phyloP scores from a whole-genome alignment of 1,140 invertebrate species.

The Vollenhovia emeryi region DNA sequence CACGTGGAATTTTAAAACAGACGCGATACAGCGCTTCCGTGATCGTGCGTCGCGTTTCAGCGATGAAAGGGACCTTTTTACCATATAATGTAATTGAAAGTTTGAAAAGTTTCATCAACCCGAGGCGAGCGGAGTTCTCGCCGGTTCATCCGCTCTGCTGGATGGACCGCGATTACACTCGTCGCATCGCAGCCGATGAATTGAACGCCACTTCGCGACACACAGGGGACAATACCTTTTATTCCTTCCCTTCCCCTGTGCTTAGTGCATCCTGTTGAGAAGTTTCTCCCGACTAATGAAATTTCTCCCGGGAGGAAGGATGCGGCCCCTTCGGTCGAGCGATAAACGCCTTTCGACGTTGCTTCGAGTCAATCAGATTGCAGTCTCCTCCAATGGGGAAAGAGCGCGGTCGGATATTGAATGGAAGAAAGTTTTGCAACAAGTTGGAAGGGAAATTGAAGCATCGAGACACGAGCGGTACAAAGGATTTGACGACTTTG shows the following conservation, averaged over 20 bases:
- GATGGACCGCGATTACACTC: conserved; percentile 19
- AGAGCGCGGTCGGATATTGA: conserved; percentile 26
- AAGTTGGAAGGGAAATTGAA: conserved; percentile 36
- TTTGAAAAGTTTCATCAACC: conserved; percentile 36
- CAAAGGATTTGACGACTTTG: conserved; percentile 16
- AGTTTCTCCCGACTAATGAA: conserved; percentile 48
- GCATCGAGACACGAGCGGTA: background rate
- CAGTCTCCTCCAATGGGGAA: conserved; percentile 4
- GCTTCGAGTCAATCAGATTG: conserved; percentile 45
- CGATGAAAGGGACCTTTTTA: conserved; percentile 6
- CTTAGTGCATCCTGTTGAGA: conserved; percentile 31
- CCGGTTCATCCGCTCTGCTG: conserved; percentile 9
- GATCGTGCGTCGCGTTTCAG: background rate
- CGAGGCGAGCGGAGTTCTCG: background rate
- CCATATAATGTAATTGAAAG: conserved; percentile 31
- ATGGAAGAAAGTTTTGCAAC: conserved; percentile 18
- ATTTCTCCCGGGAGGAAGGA: conserved; percentile 41
- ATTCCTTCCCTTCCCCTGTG: background rate
- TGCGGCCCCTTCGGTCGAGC: conserved; percentile 10
- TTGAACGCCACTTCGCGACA: conserved; percentile 25
- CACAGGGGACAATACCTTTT: conserved; percentile 49
- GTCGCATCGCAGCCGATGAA: background rate
- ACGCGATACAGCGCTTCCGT: background rate
- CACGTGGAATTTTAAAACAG: conserved; percentile 8
- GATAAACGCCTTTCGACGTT: conserved; percentile 45